phyloP scores from a whole-genome alignment of 2,888 invertebrate species.

The Pantelozetes paolii region DNA sequence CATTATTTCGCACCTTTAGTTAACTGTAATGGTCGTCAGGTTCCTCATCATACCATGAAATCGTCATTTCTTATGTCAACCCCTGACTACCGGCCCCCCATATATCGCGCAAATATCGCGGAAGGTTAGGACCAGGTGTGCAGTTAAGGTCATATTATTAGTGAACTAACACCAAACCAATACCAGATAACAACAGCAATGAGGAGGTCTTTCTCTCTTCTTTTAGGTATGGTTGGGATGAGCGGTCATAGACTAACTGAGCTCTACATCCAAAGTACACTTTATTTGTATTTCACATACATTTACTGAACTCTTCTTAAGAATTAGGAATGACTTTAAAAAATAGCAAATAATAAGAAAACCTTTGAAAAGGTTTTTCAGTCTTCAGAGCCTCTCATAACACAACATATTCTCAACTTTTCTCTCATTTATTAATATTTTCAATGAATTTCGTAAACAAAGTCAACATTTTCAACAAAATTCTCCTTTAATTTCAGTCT shows the following conservation, averaged over 20 bases:
- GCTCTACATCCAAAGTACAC: not conserved
- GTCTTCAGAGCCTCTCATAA: not conserved
- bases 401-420: not conserved
- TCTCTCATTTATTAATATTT: slow-evolving; percentile 39
- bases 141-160: slow-evolving; percentile 33
- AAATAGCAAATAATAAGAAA: not conserved
- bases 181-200: slow-evolving; percentile 17
- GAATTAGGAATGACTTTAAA: slow-evolving; percentile 22
- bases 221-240: slow-evolving; percentile 4
- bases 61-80: slow-evolving; percentile 28
- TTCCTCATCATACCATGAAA: slow-evolving; percentile 17
- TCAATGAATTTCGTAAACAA: slow-evolving; percentile 18
- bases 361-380: not conserved
- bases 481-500: slow-evolving; percentile 19
- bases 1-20: slow-evolving; percentile 36
- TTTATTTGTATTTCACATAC: slow-evolving; percentile 9
- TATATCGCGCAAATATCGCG: not conserved
- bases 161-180: slow-evolving; percentile 32
- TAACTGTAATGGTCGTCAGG: not conserved
- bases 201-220: slow-evolving; percentile 32
- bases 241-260: not conserved
- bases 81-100: not conserved
- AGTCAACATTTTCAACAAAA: slow-evolving; percentile 8
- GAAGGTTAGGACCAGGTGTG: slow-evolving; percentile 19
- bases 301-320: slow-evolving; percentile 21